Evolutionary conservation across 1,140 invertebrate species (phyloP).

Genomic region (Ceratina calcarata): DNA sequence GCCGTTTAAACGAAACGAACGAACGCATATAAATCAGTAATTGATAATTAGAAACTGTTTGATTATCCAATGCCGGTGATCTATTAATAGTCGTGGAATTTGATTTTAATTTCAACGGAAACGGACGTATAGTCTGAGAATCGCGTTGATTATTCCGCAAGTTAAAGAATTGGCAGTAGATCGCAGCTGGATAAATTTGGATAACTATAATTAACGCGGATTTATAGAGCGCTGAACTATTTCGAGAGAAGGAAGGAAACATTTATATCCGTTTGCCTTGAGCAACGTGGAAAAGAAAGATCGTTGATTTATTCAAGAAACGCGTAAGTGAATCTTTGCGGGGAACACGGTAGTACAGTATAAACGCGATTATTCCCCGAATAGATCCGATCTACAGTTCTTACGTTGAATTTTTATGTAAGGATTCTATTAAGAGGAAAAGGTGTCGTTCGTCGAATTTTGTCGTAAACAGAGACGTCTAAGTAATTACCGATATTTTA

Average conservation of each 20-base stretch:
- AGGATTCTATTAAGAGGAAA: too few relatives aligned
- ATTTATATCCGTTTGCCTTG: not conserved
- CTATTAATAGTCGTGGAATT: not conserved
- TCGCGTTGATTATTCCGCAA: not conserved
- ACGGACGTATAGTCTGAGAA: too few relatives aligned
- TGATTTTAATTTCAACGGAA: not conserved
- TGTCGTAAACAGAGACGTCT: too few relatives aligned
- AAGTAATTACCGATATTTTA: too few relatives aligned
- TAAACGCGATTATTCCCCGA: not conserved
- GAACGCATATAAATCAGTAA: too few relatives aligned
- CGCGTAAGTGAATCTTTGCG: not conserved
- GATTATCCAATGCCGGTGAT: not conserved
- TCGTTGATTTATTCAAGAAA: not conserved
- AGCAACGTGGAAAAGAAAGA: not conserved
- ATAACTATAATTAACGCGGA: conserved; percentile 2
- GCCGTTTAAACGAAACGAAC: too few relatives aligned
- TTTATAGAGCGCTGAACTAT: not conserved
- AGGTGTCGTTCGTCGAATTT: too few relatives aligned
- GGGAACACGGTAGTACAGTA: too few relatives aligned
- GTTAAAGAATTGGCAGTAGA: not conserved
- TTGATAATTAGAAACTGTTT: not conserved
- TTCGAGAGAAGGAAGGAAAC: not conserved
- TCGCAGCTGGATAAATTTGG: not conserved
- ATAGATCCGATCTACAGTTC: too few relatives aligned
- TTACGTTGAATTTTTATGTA: too few relatives aligned